These are phyloP conservation scores for Thalassarche chlororhynchos DNA, from an alignment of 2,113 vertebrate genomes.

Conservation along the genomic window DNA sequence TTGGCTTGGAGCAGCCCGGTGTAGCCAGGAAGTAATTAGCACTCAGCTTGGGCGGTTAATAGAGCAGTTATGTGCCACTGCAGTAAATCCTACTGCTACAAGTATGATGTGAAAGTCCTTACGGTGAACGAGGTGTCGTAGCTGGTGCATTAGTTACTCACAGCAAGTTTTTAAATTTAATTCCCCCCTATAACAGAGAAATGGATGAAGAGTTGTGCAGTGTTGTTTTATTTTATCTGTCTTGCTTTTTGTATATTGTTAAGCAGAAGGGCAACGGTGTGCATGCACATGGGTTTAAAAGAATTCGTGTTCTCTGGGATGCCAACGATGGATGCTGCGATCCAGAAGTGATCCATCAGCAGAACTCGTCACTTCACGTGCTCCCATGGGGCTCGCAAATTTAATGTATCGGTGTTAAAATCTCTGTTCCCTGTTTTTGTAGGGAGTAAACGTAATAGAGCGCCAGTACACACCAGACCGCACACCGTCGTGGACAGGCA, in stretches of 20 bases:
- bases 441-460: conserved; percentile 87
- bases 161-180: not conserved
- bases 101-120: not conserved
- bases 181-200: not conserved
- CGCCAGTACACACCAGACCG: conserved; percentile 86
- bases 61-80: not conserved
- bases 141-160: not conserved
- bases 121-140: not conserved
- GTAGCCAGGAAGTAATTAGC: not conserved
- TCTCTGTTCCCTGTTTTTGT: not conserved
- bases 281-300: not conserved
- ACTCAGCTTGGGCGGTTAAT: not conserved
- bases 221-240: not conserved
- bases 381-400: not conserved
- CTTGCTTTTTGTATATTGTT: not conserved
- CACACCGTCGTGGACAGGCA: conserved; percentile 92
- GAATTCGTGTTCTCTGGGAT: not conserved
- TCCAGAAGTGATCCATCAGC: not conserved
- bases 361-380: not conserved
- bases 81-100: not conserved
- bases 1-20: not conserved
- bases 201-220: not conserved
- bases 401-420: not conserved
- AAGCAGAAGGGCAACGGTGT: not conserved
- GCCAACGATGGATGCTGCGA: not conserved